Percentiles rank a stretch among this genome's conserved stretches.
Evolutionary conservation across 2,888 invertebrate genomes (phyloP).

Genomic region (Griposia aprilina): DNA sequence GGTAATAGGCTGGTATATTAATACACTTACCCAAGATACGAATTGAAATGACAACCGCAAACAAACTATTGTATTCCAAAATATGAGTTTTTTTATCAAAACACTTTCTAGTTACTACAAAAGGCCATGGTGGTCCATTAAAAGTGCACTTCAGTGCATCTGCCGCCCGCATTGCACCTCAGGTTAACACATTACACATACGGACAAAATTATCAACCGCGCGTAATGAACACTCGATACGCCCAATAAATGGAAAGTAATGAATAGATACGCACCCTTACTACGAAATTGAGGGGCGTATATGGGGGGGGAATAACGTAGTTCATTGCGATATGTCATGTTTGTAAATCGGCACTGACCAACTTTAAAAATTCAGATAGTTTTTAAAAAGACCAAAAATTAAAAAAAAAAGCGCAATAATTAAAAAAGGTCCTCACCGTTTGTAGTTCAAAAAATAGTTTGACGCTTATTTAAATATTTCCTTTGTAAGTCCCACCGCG

Average conservation of each 20-base stretch:
- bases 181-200: constrained; percentile 38
- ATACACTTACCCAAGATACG: not conserved
- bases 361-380: too few species aligned
- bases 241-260: constrained; percentile 69
- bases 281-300: constrained; percentile 8
- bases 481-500: not conserved
- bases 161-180: constrained; percentile 79
- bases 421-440: too few species aligned
- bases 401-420: too few species aligned
- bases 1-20: too few species aligned
- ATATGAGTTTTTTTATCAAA: constrained; percentile 27
- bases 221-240: constrained; percentile 69
- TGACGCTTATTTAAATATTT: too few species aligned
- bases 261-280: constrained; percentile 58
- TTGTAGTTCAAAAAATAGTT: too few species aligned
- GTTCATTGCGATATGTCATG: not conserved
- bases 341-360: too few species aligned
- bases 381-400: too few species aligned
- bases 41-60: constrained; percentile 4
- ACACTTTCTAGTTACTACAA: constrained; percentile 46
- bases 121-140: constrained; percentile 50
- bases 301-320: not conserved
- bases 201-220: constrained; percentile 50
- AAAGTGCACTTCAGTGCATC: constrained; percentile 67
- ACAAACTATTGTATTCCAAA: constrained; percentile 15